Percentiles rank a stretch among this genome's conserved stretches.
These are phyloP conservation scores for Imbricaverruca yamaguchii DNA, from an alignment of 2,888 invertebrate genomes.

Conservation along the genomic window DNA sequence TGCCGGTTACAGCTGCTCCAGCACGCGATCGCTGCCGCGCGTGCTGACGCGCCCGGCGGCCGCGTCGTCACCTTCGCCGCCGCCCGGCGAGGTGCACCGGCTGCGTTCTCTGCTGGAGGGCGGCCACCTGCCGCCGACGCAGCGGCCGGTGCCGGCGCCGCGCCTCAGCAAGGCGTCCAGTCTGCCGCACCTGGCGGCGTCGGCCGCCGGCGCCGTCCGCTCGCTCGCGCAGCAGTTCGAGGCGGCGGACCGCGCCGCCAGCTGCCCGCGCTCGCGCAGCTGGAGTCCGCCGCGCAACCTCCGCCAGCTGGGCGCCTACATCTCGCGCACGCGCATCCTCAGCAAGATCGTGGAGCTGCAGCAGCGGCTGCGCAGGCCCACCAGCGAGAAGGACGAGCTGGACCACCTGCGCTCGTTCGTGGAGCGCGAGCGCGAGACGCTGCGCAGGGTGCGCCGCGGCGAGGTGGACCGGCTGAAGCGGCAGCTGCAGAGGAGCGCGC, in stretches of 20 bases:
- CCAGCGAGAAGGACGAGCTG: neutral
- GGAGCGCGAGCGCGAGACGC: neutral
- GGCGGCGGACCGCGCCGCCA: neutral
- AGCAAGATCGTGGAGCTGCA: constrained; percentile 4
- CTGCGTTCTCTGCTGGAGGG: neutral
- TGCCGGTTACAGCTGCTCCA: no score
- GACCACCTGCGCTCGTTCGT: neutral
- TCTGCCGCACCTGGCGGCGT: constrained; percentile 41
- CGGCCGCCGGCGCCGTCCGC: constrained; percentile 78
- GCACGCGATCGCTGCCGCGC: neutral
- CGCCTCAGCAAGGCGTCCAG: neutral
- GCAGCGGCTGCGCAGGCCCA: neutral
- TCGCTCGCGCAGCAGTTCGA: constrained; percentile 87
- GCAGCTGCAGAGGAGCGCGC: neutral
- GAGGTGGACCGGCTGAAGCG: neutral
- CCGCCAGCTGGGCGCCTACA: neutral
- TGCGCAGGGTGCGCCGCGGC: neutral
- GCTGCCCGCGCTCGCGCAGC: neutral
- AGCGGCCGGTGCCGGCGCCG: constrained; percentile 22
- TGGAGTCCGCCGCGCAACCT: neutral
- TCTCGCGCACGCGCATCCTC: neutral
- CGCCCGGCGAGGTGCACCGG: neutral
- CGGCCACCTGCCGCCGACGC: neutral
- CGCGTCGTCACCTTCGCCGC: neutral
- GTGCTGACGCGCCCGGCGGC: neutral